Conservation (phyloP, 2,888 invertebrate genomes). For the Muschampia plurimacula region DNA sequence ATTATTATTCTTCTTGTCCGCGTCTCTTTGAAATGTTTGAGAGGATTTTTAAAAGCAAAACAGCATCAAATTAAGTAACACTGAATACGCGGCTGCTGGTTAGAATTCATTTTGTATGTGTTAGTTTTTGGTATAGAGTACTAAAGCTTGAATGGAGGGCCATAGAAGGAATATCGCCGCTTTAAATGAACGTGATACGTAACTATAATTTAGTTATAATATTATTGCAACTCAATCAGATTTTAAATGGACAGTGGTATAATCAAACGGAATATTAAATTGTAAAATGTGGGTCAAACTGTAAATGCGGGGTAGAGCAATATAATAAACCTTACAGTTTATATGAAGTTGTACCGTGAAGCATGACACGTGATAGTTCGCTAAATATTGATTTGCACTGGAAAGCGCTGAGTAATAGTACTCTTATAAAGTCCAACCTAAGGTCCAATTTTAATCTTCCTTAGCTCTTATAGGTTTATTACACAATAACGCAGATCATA, state of each 20-base stretch:
- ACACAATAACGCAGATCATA: too few relatives aligned
- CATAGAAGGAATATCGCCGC: background rate
- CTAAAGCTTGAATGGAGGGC: background rate
- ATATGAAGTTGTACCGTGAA: background rate
- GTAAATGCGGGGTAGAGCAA: background rate
- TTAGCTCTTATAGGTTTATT: too few relatives aligned
- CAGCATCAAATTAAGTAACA: slow-evolving; percentile 28
- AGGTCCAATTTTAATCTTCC: background rate
- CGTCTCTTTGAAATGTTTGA: slow-evolving; percentile 35
- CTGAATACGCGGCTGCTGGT: background rate
- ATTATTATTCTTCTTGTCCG: slow-evolving; percentile 35
- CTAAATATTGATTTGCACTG: slow-evolving; percentile 10
- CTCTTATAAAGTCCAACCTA: background rate
- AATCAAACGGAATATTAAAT: slow-evolving; percentile 43
- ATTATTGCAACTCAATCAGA: background rate
- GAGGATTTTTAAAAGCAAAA: slow-evolving; percentile 30
- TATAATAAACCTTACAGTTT: background rate
- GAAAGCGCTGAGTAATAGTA: background rate
- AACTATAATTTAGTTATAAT: slow-evolving; percentile 36
- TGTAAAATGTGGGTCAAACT: slow-evolving; percentile 38
- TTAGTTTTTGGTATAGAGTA: background rate
- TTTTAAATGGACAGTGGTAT: slow-evolving; percentile 11
- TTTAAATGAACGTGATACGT: slow-evolving; percentile 33
- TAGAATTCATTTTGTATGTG: slow-evolving; percentile 8
- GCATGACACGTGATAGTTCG: background rate